Conservation (phyloP, 2,797 vertebrate species). For the Eptatretus atami region DNA sequence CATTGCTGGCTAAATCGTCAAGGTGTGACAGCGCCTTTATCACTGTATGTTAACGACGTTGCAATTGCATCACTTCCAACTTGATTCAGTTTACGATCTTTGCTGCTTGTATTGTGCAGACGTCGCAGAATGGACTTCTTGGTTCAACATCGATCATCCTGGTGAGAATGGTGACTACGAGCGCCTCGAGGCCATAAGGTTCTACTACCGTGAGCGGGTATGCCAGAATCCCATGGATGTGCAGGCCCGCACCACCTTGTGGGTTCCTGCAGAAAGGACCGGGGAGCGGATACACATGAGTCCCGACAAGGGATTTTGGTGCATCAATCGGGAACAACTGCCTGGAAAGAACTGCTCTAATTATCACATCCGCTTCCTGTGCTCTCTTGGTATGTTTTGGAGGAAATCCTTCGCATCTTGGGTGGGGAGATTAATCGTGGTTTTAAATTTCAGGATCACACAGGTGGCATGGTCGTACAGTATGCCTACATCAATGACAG, state of each 20-base stretch:
- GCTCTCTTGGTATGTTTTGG: constrained; percentile 19
- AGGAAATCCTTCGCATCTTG: no score
- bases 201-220: constrained; percentile 35
- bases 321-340: constrained; percentile 39
- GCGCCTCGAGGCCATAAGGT: constrained; percentile 41
- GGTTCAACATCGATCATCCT: constrained; percentile 65
- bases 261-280: constrained; percentile 27
- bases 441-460: no score
- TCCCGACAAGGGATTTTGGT: constrained; percentile 43
- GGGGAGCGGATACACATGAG: constrained; percentile 34
- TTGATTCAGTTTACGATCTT: no score
- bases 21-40: no score
- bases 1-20: no score
- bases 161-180: constrained; percentile 49
- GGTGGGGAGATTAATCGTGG: no score
- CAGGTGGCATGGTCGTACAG: no score
- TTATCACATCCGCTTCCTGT: constrained; percentile 49
- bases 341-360: constrained; percentile 39
- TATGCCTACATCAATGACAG: no score
- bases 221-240: constrained; percentile 25
- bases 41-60: no score
- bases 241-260: constrained; percentile 43
- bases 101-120: constrained; percentile 15
- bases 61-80: no score
- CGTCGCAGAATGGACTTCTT: constrained; percentile 35